phyloP scores from a whole-genome alignment of 2,888 invertebrate species.

The Caenorhabditis sp. region DNA sequence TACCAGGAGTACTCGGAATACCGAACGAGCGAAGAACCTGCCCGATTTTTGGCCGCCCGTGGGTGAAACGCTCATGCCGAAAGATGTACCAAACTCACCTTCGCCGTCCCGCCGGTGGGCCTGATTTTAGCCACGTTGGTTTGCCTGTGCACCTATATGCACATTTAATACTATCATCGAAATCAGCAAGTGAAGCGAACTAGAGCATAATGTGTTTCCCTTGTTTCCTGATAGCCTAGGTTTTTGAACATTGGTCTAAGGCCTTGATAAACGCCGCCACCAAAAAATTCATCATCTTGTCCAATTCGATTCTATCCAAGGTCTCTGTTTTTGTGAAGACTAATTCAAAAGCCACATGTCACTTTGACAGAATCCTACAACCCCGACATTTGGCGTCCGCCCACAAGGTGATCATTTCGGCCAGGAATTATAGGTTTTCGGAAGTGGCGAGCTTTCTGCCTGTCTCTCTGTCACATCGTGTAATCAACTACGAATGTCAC shows the following conservation, averaged over 20 bases:
- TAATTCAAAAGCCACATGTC: constrained; percentile 38
- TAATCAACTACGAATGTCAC: constrained; percentile 9
- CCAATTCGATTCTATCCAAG: constrained; percentile 27
- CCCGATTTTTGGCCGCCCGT: too few relatives aligned
- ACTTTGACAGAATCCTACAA: constrained; percentile 38
- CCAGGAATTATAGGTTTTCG: background rate
- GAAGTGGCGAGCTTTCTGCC: background rate
- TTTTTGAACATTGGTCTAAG: constrained; percentile 15
- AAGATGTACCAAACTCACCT: too few relatives aligned
- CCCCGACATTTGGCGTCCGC: constrained; percentile 16
- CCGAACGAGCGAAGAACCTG: too few relatives aligned
- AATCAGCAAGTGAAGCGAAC: background rate
- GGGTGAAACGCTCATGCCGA: too few relatives aligned
- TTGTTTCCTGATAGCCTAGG: background rate
- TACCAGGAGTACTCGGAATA: too few relatives aligned
- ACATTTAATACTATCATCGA: too few relatives aligned
- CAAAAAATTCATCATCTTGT: constrained; percentile 2
- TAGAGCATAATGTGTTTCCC: background rate
- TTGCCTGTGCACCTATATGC: too few relatives aligned
- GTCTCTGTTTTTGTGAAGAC: constrained; percentile 37
- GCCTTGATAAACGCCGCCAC: background rate
- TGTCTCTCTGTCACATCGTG: background rate
- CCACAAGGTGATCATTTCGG: constrained; percentile 13
- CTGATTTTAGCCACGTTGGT: too few relatives aligned
- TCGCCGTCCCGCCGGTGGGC: too few relatives aligned